Evolutionary conservation across 2,888 invertebrate species (phyloP), one percentile per base, ranked within the genome.

Genomic region (Leptinotarsa juncta): DNA sequence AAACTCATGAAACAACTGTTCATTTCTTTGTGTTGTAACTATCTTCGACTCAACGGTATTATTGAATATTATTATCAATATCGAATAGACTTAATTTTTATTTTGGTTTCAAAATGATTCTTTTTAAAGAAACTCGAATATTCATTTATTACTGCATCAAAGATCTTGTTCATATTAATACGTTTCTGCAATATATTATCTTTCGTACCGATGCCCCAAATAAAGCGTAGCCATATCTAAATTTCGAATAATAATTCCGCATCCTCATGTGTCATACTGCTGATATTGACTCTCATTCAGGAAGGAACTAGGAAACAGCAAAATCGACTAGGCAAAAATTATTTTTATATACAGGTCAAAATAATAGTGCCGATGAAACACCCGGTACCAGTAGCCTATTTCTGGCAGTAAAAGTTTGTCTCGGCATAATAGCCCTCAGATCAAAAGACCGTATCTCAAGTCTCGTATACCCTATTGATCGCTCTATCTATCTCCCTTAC

Each of bases 391-490:
- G n/a, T 42, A 62, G 62, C 62, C 62, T 62, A 62, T 62, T 62
- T 62, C 26, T 26, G 60, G 60, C 60, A 60, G 2, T 60, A 26
- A 26, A 60, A 60, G 60, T 62, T 16, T 15, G n/a, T 62, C 42
- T 42, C 42, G 32, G 16, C 16, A 62, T 42, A 62, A 62, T 16
- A 73, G 60, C 23, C 65, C 26, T 60, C 60, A 67, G 67, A 70
- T 77, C 70, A 72, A 62, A 67, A 62, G 67, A 75, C 73, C 70
- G 77, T 80, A 81, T 77, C 81, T 79, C 76, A 68, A 77, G 80
- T 77, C 75, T 75, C 83, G 84, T 83, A 82, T 82, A 83, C 81
- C 83, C 83, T 85, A 85, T 85, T 84, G 85, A 85, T 85, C 84
- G 82, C 79, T 83, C 5, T 82, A 80, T 83, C 85, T 82, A 81